Percentiles rank a stretch among this genome's conserved stretches.
These are phyloP conservation scores for Plagodis dolabraria DNA, from an alignment of 2,888 invertebrate species.

Conservation along the genomic window DNA sequence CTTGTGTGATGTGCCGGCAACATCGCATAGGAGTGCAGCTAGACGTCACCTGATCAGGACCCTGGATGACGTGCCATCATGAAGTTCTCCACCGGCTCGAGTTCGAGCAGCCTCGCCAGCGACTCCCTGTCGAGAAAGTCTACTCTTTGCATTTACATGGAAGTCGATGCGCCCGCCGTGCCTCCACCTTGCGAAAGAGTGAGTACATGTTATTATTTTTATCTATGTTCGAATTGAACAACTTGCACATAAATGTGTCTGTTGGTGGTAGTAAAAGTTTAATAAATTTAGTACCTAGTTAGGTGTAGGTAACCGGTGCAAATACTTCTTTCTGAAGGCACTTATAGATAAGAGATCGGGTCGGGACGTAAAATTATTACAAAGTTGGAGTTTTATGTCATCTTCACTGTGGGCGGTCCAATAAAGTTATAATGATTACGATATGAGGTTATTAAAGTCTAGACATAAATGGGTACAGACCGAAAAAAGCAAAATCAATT, in stretches of 20 bases:
- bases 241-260: no score
- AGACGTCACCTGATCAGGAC: slow-evolving; percentile 71
- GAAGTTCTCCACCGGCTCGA: slow-evolving; percentile 87
- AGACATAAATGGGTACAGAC: slow-evolving; percentile 32
- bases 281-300: not conserved
- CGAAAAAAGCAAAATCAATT: slow-evolving; percentile 48
- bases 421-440: slow-evolving; percentile 25
- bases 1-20: slow-evolving; percentile 78
- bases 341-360: no score
- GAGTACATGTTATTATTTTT: slow-evolving; percentile 41
- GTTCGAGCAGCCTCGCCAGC: slow-evolving; percentile 87
- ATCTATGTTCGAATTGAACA: no score
- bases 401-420: slow-evolving; percentile 21
- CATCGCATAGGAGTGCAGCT: slow-evolving; percentile 71
- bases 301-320: no score
- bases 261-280: slow-evolving; percentile 2
- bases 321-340: no score
- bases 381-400: slow-evolving; percentile 26
- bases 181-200: slow-evolving; percentile 83
- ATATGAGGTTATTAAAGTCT: slow-evolving; percentile 36
- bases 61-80: slow-evolving; percentile 65
- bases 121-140: slow-evolving; percentile 87
- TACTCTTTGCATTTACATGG: slow-evolving; percentile 87
- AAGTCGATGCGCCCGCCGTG: slow-evolving; percentile 76
- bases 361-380: slow-evolving; percentile 5